Conservation (phyloP, 1,140 invertebrate genomes). For the Spodoptera frugiperda region DNA sequence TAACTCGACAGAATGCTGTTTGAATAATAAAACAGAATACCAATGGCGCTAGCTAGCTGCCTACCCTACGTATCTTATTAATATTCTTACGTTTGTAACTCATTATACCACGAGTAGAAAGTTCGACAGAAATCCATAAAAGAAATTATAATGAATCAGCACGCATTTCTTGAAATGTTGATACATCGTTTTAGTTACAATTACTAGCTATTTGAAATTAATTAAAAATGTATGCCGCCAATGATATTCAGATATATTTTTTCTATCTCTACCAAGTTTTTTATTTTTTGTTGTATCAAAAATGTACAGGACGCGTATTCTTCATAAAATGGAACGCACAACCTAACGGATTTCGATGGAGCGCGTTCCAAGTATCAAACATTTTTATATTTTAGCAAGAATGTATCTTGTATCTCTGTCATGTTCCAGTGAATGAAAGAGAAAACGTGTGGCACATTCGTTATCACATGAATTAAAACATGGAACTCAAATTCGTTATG, state of each 20-base stretch:
- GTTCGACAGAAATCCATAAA: conserved; percentile 33
- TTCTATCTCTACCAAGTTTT: too few species aligned
- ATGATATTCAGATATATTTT: too few species aligned
- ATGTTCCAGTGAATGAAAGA: neutral
- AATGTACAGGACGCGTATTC: too few species aligned
- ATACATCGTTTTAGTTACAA: neutral
- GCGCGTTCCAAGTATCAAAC: neutral
- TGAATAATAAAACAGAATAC: conserved; percentile 50
- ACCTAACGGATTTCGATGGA: conserved; percentile 5
- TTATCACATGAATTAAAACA: neutral
- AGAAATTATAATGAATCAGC: conserved; percentile 27
- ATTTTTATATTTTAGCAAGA: neutral
- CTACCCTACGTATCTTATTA: conserved; percentile 35
- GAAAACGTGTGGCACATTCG: neutral
- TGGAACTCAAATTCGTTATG: neutral
- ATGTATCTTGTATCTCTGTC: neutral
- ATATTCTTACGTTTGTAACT: conserved; percentile 48
- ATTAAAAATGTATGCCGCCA: too few species aligned
- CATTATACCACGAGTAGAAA: conserved; percentile 50
- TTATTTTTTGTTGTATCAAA: too few species aligned
- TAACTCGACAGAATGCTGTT: conserved; percentile 14
- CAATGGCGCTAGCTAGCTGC: conserved; percentile 22
- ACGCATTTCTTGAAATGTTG: conserved; percentile 26
- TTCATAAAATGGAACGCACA: neutral
- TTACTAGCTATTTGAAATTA: too few species aligned